Percentiles rank a stretch among this genome's conserved stretches.
phyloP scores from a whole-genome alignment of 2,888 invertebrate species.

The Sylvicola fuscatus region DNA sequence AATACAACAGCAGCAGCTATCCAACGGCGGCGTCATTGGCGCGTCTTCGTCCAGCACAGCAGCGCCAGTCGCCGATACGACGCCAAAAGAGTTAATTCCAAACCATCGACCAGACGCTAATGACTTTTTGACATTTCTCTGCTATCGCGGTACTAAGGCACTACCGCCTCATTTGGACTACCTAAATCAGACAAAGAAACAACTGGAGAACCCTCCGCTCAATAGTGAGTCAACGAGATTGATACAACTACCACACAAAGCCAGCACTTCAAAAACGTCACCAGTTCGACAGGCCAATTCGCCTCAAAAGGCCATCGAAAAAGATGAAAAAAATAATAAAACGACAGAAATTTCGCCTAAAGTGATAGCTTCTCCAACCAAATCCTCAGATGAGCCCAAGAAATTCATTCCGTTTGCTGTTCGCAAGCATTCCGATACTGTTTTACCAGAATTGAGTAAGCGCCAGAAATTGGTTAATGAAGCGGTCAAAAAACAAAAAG shows the following conservation, averaged over 20 bases:
- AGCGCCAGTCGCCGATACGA: slow-evolving; percentile 6
- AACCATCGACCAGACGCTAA: slow-evolving; percentile 59
- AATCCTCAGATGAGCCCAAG: too few relatives aligned
- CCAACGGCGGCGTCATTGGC: slow-evolving; percentile 9
- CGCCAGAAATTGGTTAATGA: slow-evolving; percentile 6
- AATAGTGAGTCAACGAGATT: slow-evolving; percentile 17
- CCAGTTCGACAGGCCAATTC: too few relatives aligned
- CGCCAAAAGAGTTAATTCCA: slow-evolving; percentile 30
- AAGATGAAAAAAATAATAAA: neutral
- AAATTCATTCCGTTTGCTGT: slow-evolving; percentile 32
- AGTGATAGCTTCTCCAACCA: too few relatives aligned
- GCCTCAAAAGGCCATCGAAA: neutral
- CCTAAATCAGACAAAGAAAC: slow-evolving; percentile 26
- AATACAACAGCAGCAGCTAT: slow-evolving; percentile 6
- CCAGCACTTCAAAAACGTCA: too few relatives aligned
- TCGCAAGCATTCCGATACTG: slow-evolving; percentile 30
- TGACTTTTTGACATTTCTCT: slow-evolving; percentile 68
- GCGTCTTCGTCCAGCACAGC: slow-evolving; percentile 8
- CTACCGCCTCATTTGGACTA: slow-evolving; percentile 52
- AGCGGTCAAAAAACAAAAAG: neutral
- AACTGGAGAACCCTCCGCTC: too few relatives aligned
- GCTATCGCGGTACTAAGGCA: slow-evolving; percentile 55
- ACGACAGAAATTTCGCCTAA: neutral
- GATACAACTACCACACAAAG: too few relatives aligned
- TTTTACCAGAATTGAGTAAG: slow-evolving; percentile 8